Evolutionary conservation across 2,113 vertebrate genomes (phyloP).

Genomic region (Malurus elegans): DNA sequence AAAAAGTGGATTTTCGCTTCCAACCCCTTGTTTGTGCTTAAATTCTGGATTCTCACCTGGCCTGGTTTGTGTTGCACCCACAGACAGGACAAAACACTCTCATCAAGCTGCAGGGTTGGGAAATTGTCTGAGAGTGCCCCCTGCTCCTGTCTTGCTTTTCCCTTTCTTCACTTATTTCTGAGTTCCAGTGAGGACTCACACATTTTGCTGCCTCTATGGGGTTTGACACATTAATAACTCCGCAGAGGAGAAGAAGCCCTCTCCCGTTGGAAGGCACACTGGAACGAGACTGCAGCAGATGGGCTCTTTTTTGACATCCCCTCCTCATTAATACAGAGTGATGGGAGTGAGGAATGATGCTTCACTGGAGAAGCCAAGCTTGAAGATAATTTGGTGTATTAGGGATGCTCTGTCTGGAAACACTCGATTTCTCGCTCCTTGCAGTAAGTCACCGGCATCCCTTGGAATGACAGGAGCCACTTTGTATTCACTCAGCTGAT

Average conservation of each 20-base stretch:
- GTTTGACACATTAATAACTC: background rate
- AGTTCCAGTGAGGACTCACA: background rate
- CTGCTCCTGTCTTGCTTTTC: background rate
- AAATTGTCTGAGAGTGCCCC: background rate
- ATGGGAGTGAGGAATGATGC: constrained; percentile 5
- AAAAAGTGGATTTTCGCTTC: background rate
- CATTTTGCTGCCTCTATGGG: background rate
- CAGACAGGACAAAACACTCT: background rate
- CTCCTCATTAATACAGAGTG: background rate
- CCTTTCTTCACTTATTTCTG: background rate
- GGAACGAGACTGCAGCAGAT: background rate
- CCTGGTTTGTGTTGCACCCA: background rate
- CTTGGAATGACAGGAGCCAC: constrained; percentile 3
- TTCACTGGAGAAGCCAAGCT: constrained; percentile 26
- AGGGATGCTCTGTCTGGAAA: background rate
- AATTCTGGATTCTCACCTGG: background rate
- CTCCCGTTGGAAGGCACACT: background rate
- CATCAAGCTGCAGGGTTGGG: background rate
- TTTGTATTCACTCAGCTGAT: constrained; percentile 7
- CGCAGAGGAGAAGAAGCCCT: background rate
- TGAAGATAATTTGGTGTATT: constrained; percentile 20
- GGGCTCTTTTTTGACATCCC: background rate
- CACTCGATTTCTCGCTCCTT: background rate
- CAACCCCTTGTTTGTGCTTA: background rate
- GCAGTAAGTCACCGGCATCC: background rate